Evolutionary conservation across 2,888 invertebrate species (phyloP).

Genomic region (Mythimna loreyi): DNA sequence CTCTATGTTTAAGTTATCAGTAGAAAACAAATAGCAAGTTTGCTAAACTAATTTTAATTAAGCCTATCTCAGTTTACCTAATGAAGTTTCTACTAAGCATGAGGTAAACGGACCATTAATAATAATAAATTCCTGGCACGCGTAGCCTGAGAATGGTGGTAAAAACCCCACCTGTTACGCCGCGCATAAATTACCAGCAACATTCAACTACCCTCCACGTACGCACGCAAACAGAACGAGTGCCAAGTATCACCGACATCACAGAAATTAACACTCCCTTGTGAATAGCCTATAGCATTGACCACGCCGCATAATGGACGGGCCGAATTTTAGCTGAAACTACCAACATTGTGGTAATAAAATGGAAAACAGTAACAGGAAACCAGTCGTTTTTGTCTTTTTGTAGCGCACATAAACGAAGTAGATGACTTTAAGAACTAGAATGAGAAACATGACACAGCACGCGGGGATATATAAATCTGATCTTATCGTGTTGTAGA

Average conservation of each 20-base stretch:
- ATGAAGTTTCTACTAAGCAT: constrained; percentile 27
- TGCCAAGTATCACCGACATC: constrained; percentile 36
- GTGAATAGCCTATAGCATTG: constrained; percentile 3
- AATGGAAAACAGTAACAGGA: background rate
- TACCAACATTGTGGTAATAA: background rate
- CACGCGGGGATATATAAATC: constrained; percentile 44
- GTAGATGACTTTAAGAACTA: constrained; percentile 24
- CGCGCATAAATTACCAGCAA: constrained; percentile 44
- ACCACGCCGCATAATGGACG: background rate
- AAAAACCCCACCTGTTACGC: constrained; percentile 54
- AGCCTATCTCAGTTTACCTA: constrained; percentile 8
- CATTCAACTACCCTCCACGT: constrained; percentile 20
- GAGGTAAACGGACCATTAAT: constrained; percentile 31
- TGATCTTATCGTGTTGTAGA: constrained; percentile 42
- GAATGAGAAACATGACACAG: constrained; percentile 22
- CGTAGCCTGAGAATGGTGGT: constrained; percentile 32
- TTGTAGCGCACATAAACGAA: constrained; percentile 1
- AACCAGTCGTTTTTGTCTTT: background rate
- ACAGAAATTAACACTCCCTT: constrained; percentile 22
- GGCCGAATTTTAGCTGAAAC: constrained; percentile 1
- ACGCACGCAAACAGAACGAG: constrained; percentile 47
- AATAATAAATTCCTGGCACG: constrained; percentile 43
- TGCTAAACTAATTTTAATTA: constrained; percentile 3
- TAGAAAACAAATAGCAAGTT: constrained; percentile 9
- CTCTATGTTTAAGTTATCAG: background rate